Percentiles rank a stretch among this genome's conserved stretches.
Conservation (phyloP, 2,113 vertebrate genomes). For the Eulacestoma nigropectus region DNA sequence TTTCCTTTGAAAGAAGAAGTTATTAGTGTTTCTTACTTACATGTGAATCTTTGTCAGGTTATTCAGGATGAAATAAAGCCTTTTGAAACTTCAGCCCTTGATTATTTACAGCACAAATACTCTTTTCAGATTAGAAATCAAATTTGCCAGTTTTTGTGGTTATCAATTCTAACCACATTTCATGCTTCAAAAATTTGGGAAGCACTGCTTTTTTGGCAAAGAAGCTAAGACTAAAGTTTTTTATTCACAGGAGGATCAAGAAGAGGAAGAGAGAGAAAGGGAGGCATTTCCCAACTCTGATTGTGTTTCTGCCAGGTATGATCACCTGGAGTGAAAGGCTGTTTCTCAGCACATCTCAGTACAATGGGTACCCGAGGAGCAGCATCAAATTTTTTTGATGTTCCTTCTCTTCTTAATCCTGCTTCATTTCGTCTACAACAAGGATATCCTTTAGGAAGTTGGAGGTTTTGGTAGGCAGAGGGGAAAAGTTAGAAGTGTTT, state of each 20-base stretch:
- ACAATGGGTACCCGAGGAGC: not conserved
- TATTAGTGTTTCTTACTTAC: not conserved
- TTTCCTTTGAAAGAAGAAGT: not conserved
- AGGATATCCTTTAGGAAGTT: not conserved
- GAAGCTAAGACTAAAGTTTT: not conserved
- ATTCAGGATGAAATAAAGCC: not conserved
- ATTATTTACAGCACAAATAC: slow-evolving; percentile 14
- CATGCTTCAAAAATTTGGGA: not conserved
- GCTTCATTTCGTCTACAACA: no score
- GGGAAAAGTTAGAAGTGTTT: rapidly evolving
- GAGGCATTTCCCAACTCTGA: not conserved
- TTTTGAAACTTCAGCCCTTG: not conserved
- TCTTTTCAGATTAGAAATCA: slow-evolving; percentile 3
- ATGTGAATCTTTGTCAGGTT: not conserved
- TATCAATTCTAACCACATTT: not conserved
- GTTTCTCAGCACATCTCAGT: not conserved
- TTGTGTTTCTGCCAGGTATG: not conserved
- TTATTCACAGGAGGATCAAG: not conserved
- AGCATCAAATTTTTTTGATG: not conserved
- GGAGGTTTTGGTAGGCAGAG: no score
- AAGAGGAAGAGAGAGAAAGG: not conserved
- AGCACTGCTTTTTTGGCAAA: not conserved
- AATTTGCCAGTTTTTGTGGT: not conserved
- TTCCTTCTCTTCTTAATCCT: not conserved
- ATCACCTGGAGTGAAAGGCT: not conserved